Evolutionary conservation across 2,888 invertebrate genomes (phyloP), one percentile per base, ranked within the genome.

Genomic region (Eupithecia pulchellata): DNA sequence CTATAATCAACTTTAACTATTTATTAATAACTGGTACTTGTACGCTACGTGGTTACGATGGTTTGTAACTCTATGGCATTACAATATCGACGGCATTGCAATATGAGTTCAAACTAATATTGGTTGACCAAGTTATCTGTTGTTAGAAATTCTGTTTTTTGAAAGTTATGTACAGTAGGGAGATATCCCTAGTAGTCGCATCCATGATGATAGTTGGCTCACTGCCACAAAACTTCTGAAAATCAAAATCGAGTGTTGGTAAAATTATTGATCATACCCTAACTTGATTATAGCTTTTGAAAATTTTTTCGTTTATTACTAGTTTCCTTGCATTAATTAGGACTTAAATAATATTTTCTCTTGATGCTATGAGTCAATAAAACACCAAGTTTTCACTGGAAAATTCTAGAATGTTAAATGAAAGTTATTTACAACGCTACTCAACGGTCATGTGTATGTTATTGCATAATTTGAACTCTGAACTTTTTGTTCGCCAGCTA

Each of bases 391-490:
- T 17, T 13, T 42, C 17, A 57, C 29, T 1, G 29, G 57, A 29
- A 57, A 57, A 57, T 27, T 17, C 57, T 57, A 29, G 29, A 29
- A 57, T 57, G 57, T 29, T 55, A 55, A 5, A 29, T 29, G 57
- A 29, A 57, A 57, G 29, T 29, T 57, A 57, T 57, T 57, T 17
- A 55, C 27, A 29, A 57, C 29, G 25, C 9, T 20, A 8, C 9
- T 47, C 20, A 2, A 47, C 52, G 13, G 3, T 52, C 52, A 52
- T 13, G 52, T 25, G 47, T 20, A 1, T 8, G 5, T 9, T 11
- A 52, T 52, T 52, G 25, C 52, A 52, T 52, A 52, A 52, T 13
- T 25, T 52, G 52, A 52, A 52, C 52, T 52, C 13, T 52, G 52
- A 52, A 52, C 52, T 52, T 52, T 52, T 52, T 52, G 52, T 20